These are phyloP conservation scores for Agrochola lychnidis DNA, from an alignment of 2,888 invertebrate genomes.

Conservation along the genomic window DNA sequence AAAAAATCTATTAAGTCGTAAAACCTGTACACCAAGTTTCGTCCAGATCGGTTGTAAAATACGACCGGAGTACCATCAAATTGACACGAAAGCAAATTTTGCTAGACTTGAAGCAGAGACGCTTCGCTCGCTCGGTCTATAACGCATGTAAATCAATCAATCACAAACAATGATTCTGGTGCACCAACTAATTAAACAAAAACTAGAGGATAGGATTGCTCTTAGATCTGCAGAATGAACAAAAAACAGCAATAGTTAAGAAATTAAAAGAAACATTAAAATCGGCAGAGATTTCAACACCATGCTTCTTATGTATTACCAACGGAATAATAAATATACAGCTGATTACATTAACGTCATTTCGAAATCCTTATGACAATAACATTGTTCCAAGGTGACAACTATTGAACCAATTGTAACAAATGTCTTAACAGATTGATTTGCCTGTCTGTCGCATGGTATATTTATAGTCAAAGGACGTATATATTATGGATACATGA, in stretches of 20 bases:
- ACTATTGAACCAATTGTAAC: slow-evolving; percentile 40
- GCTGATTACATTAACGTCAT: slow-evolving; percentile 19
- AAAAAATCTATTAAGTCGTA: too few relatives aligned
- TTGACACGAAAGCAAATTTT: too few relatives aligned
- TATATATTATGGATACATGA: slow-evolving; percentile 22
- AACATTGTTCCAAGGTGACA: slow-evolving; percentile 45
- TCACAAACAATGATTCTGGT: not conserved
- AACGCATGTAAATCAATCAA: not conserved
- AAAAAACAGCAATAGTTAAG: not conserved
- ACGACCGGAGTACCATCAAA: too few relatives aligned
- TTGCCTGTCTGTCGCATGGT: slow-evolving; percentile 21
- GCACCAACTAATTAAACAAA: not conserved
- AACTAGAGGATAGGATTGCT: not conserved
- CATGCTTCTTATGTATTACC: not conserved
- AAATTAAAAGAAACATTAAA: not conserved
- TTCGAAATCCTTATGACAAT: slow-evolving; percentile 34
- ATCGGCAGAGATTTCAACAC: not conserved
- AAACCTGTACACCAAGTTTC: too few relatives aligned
- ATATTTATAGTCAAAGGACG: slow-evolving; percentile 34
- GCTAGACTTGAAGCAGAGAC: too few relatives aligned
- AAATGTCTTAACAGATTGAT: slow-evolving; percentile 43
- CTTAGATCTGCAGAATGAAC: not conserved
- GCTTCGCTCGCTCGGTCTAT: too few relatives aligned
- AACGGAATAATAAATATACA: slow-evolving; percentile 2
- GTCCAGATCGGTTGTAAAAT: too few relatives aligned